phyloP scores from a whole-genome alignment of 2,113 vertebrate genomes.

The Psittacara wagleri region DNA sequence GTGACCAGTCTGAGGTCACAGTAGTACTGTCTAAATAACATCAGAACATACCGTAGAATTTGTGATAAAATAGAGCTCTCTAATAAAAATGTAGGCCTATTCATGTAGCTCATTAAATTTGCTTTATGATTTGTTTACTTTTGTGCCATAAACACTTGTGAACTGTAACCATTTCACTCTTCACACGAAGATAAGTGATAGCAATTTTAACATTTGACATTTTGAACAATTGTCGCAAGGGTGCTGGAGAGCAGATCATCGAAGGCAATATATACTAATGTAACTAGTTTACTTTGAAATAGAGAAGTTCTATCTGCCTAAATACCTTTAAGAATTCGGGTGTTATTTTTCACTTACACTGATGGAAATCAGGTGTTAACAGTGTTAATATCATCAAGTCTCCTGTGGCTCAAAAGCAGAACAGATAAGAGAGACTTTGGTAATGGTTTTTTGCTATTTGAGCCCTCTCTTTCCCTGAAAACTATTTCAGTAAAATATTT shows the following conservation, averaged over 20 bases:
- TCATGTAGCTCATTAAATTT: neutral
- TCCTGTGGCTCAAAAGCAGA: neutral
- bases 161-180: neutral
- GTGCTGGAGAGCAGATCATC: neutral
- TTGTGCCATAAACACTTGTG: neutral
- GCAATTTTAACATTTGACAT: neutral
- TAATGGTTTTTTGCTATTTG: neutral
- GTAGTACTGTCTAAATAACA: neutral
- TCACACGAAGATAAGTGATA: neutral
- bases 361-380: neutral
- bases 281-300: neutral
- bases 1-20: neutral
- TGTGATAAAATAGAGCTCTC: neutral
- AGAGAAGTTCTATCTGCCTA: neutral
- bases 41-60: neutral
- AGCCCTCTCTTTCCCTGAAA: neutral
- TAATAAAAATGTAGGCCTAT: neutral
- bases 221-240: neutral
- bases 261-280: neutral
- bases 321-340: neutral
- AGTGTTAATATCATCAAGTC: neutral
- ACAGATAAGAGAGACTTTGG: neutral
- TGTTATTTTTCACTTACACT: neutral
- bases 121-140: neutral
- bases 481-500: neutral